Base-by-base conservation (phyloP, 1,140 invertebrate species). In the Rhopalosiphum padi region DNA sequence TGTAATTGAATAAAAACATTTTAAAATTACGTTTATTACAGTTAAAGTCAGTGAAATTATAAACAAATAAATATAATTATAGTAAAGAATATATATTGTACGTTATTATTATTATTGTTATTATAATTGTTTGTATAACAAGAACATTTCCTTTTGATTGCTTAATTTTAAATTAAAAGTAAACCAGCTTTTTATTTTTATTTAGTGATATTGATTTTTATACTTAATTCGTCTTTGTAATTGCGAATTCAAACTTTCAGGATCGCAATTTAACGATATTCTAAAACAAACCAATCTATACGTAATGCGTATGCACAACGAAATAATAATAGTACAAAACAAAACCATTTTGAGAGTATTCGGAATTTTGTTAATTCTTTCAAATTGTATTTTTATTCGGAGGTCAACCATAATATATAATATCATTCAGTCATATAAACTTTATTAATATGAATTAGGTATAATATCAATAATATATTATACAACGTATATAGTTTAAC, bases 61-160 rank as follows among this genome's bases (percentile, higher is more conserved):
- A 68, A 68, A n/a, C 9, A 68, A 68, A n/a, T 68, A 68, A n/a
- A n/a, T 68, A 60, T 60, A 60, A 60, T 60, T 60, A 60, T 30
- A 60, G 15, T n/a, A 68, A n/a, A n/a, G 30, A 35, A 77, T n/a
- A n/a, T 15, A n/a, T 15, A n/a, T 77, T 15, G 60, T 77, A n/a
- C 60, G 60, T n/a, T 68, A 15, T 68, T 68, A 30, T 46, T 68
- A 30, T 30, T 30, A 51, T 18, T 51, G 22, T 68, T 68, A 18
- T 77, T 18, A n/a, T 77, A n/a, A 77, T 77, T 77, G 60, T 77
- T 77, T 77, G 60, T 77, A 77, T 21, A 77, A 77, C n/a, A 77
- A n/a, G 15, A n/a, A 77, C 15, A 6, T n/a, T 68, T 77, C 4
- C 30, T n/a, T n/a, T 77, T 77, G 30, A 77, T 77, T n/a, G 60